Evolutionary conservation across 1,140 invertebrate genomes (phyloP), one percentile per base, ranked within the genome.

Genomic region (Lerema accius): DNA sequence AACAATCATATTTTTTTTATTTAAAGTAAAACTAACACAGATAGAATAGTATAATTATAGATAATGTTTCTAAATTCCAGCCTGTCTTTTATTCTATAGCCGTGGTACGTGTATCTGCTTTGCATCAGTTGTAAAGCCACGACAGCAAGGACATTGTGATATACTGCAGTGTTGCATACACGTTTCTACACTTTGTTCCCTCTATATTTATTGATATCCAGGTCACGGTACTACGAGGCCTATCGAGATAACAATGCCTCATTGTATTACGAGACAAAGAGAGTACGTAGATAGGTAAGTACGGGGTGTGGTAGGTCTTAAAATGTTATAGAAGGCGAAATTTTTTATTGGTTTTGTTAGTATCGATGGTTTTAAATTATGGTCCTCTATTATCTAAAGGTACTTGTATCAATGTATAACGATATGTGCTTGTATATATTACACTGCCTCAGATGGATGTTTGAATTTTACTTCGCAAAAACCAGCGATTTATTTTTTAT

Each of bases 131-230:
- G 55, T 58, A 19, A 58, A 58, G 55, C 6, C n/a, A 46, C 42
- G 10, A 58, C 42, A 58, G 46, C 55, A 58, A 35, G 55, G 42
- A 58, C 55, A 46, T 35, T 46, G 55, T 58, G 16, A 59, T 59
- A 59, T 46, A 59, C 26, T 46, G 55, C 55, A 46, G 28, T 58
- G 42, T 43, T 59, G 55, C 55, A 59, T 59, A 59, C 55, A 59
- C 55, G 55, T 59, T 59, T 59, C 55, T 59, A 59, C 55, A 59
- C 55, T 59, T 46, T 46, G 43, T 46, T 59, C 53, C 45, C 26
- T 16, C 55, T 46, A 59, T 59, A 59, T 59, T 59, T 59, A 59
- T 59, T 59, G 55, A 59, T 59, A 59, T 59, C 55, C 55, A 59
- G 55, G 55, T 59, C 55, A 59, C 42, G 42, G 55, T 45, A 59